Base-by-base conservation (phyloP, 2,888 invertebrate species). In the Dicycla oo region DNA sequence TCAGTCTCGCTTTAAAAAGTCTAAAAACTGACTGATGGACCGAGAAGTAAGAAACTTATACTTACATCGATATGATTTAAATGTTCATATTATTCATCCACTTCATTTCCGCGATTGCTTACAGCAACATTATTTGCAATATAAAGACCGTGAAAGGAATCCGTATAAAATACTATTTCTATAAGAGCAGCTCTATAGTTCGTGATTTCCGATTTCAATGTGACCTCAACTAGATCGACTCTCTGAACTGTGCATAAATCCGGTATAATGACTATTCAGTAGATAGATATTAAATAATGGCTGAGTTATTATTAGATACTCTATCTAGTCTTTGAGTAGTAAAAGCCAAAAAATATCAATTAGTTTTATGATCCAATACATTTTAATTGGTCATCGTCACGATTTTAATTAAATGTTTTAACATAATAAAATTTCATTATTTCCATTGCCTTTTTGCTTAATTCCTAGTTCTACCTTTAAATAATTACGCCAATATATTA, bases 191-290 rank as follows among this genome's bases (percentile, higher is more conserved):
- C 53, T 82, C 45, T 34, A 47, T 45, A 73, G 69, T 68, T 76
- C 73, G 78, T 83, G 83, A 83, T 75, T 85, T 78, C 62, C 49
- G 56, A 71, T 73, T 70, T 63, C 69, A 84, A 74, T 71, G 73
- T 82, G 80, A 84, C 80, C 85, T 80, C 68, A 84, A 61, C 40
- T 70, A 69, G 72, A 74, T 70, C 70, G 67, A 75, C 63, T 74
- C 69, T 85, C 60, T 80, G 57, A 63, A 71, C 62, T 82, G 57
- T 66, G 65, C 26, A 65, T 67, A 76, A 74, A 84, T 78, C 66
- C 61, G 67, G 69, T 77, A 58, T 64, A 65, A 65, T 62, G 8
- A n/a, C n/a, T 54, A 81, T 75, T 68, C 49, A 62, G 40, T 58
- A 68, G 75, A 34, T 54, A 51, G 4, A n/a, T 68, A 60, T 62